Percentiles rank a stretch among this genome's conserved stretches.
These are phyloP conservation scores for Danio aesculapii DNA, from an alignment of 2,797 vertebrate species.

Conservation along the genomic window DNA sequence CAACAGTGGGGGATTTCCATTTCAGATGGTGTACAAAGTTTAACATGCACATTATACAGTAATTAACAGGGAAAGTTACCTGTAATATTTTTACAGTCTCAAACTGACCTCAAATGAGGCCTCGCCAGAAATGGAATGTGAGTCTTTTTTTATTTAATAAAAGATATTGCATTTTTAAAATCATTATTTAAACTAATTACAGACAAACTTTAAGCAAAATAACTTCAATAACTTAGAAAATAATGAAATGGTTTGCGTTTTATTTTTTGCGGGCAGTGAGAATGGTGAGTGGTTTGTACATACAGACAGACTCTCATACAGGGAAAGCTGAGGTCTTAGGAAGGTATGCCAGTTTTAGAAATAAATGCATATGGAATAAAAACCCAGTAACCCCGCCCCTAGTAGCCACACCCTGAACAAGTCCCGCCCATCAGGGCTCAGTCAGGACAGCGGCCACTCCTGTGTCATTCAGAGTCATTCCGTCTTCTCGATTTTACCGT, in stretches of 20 bases:
- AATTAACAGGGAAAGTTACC: slow-evolving; percentile 73
- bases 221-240: slow-evolving; percentile 53
- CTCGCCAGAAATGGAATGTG: slow-evolving; percentile 53
- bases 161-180: slow-evolving; percentile 58
- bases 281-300: slow-evolving; percentile 28
- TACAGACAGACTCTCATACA: slow-evolving; percentile 68
- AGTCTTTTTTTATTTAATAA: slow-evolving; percentile 51
- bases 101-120: slow-evolving; percentile 52
- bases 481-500: slow-evolving; percentile 98
- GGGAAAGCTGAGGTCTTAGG: slow-evolving; percentile 51
- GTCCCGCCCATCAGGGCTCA: slow-evolving; percentile 53
- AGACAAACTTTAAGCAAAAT: slow-evolving; percentile 54
- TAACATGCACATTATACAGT: slow-evolving; percentile 84
- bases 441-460: slow-evolving; percentile 44
- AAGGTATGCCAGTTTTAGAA: slow-evolving; percentile 44
- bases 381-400: slow-evolving; percentile 31
- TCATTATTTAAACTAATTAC: slow-evolving; percentile 46
- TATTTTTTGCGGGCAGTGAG: slow-evolving; percentile 14
- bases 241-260: slow-evolving; percentile 27
- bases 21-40: slow-evolving; percentile 79
- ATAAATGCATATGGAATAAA: slow-evolving; percentile 23
- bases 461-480: slow-evolving; percentile 83
- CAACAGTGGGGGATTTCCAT: slow-evolving; percentile 61
- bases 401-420: slow-evolving; percentile 52
- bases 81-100: slow-evolving; percentile 73